Base-by-base conservation (phyloP, 2,113 vertebrate genomes). In the Damaliscus lunatus region DNA sequence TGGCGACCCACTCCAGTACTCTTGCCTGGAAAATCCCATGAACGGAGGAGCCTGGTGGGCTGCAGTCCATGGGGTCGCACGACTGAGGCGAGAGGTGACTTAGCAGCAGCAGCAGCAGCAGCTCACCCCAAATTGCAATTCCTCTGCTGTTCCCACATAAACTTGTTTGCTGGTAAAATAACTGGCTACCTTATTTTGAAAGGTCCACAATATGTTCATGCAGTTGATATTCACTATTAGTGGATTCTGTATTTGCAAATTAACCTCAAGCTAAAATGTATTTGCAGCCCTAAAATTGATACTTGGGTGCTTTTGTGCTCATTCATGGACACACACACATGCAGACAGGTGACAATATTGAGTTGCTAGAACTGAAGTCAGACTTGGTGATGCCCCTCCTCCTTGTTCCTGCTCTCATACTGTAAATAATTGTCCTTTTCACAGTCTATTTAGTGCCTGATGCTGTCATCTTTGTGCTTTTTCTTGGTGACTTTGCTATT, bases 51-150 rank as follows among this genome's bases (percentile, higher is more conserved):
- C 62, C 33, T 67, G 62, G 33, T 10, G 33, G 62, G 62, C 62
- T 67, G 29, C 29, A 62, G 59, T 7, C 59, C 62, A 67, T n/a
- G 33, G 7, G 33, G 16, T 33, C 16, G 7, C 16, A 0, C 0
- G 16, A 67, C 62, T n/a, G 62, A 67, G 1, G 4, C 1, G 4
- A 67, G 62, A 67, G 1, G 4, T 0, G 4, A 67, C 62, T 19
- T 59, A 59, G 57, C 57, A 59, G 57, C 57, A 57, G 53, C 53
- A 55, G 3, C 53, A 55, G 55, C 55, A 59, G 57, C 57, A 59
- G 57, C 57, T 27, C 57, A 59, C 29, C 46, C 78, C 29, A 1
- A 50, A 81, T 21, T 50, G 16, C 46, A 81, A 21, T 81, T 21
- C 46, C 9, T 17, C 78, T 50, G 78, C 46, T 50, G 29, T 50